Percentiles rank a stretch among this genome's conserved stretches.
phyloP scores from a whole-genome alignment of 2,888 invertebrate genomes.

The Megastigmus dorsalis region DNA sequence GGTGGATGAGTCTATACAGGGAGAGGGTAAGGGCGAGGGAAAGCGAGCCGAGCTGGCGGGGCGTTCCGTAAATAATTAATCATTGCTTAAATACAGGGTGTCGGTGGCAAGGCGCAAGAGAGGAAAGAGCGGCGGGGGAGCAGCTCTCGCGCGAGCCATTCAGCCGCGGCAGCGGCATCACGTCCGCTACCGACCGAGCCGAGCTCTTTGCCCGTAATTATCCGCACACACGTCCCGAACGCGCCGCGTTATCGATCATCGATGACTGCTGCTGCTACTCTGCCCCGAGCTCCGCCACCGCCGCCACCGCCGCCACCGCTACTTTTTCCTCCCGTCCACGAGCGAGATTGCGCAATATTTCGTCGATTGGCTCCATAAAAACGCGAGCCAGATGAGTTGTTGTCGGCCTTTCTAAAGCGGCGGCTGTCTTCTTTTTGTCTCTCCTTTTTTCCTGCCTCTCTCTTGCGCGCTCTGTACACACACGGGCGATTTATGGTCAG shows the following conservation, averaged over 20 bases:
- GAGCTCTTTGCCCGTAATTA: slow-evolving; percentile 4
- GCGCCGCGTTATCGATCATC: slow-evolving; percentile 18
- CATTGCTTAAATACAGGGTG: slow-evolving; percentile 65
- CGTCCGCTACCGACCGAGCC: not conserved
- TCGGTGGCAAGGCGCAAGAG: slow-evolving; percentile 56
- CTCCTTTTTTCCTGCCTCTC: too few relatives aligned
- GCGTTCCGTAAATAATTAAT: slow-evolving; percentile 68
- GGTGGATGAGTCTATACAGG: not conserved
- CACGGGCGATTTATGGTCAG: too few relatives aligned
- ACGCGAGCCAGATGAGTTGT: slow-evolving; percentile 4
- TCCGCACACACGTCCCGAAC: slow-evolving; percentile 11
- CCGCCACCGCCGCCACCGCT: too few relatives aligned
- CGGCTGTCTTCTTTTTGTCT: not conserved
- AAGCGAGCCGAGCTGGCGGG: slow-evolving; percentile 22
- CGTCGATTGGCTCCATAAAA: slow-evolving; percentile 24
- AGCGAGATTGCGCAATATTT: slow-evolving; percentile 28
- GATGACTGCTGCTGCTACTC: slow-evolving; percentile 1
- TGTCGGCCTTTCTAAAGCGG: not conserved
- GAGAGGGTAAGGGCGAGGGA: not conserved
- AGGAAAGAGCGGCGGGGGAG: not conserved
- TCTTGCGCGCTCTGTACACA: too few relatives aligned
- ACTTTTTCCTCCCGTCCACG: not conserved
- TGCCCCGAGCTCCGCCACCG: too few relatives aligned
- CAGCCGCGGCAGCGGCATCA: not conserved
- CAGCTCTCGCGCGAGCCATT: too few relatives aligned